Percentiles rank a stretch among this genome's conserved stretches.
phyloP scores from a whole-genome alignment of 2,888 invertebrate species.

The Caenorhabditis sinica region DNA sequence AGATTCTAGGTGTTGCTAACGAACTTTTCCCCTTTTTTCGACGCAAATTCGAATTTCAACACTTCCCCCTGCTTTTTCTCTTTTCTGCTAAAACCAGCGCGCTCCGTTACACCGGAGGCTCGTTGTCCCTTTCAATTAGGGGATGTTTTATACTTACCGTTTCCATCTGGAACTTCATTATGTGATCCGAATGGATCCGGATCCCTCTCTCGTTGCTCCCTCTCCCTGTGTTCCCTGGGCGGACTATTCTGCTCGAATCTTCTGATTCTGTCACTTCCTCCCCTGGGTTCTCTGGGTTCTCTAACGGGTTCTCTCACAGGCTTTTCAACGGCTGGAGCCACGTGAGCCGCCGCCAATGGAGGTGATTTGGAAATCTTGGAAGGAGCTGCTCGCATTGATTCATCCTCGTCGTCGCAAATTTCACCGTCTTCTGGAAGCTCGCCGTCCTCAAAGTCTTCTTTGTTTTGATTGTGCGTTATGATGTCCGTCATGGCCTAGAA shows the following conservation, averaged over 20 bases:
- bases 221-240: slow-evolving; percentile 2
- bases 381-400: slow-evolving; percentile 18
- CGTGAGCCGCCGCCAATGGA: background rate
- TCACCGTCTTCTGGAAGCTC: slow-evolving; percentile 83
- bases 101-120: background rate
- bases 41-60: background rate
- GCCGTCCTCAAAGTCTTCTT: slow-evolving; percentile 79
- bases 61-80: background rate
- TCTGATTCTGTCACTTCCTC: slow-evolving; percentile 4
- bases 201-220: slow-evolving; percentile 21
- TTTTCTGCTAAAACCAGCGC: background rate
- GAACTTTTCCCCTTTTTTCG: background rate
- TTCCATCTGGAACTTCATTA: slow-evolving; percentile 34
- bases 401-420: slow-evolving; percentile 81
- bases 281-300: slow-evolving; percentile 1
- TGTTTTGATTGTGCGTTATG: slow-evolving; percentile 58
- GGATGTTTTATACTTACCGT: slow-evolving; percentile 24
- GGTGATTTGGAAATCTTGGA: background rate
- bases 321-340: slow-evolving; percentile 13
- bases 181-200: slow-evolving; percentile 64
- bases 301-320: background rate
- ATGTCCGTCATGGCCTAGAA: slow-evolving; percentile 65
- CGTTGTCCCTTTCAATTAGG: background rate
- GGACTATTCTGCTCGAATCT: slow-evolving; percentile 47
- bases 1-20: too few species aligned